Evolutionary conservation across 2,113 vertebrate genomes (phyloP).

Genomic region (Carollia perspicillata): DNA sequence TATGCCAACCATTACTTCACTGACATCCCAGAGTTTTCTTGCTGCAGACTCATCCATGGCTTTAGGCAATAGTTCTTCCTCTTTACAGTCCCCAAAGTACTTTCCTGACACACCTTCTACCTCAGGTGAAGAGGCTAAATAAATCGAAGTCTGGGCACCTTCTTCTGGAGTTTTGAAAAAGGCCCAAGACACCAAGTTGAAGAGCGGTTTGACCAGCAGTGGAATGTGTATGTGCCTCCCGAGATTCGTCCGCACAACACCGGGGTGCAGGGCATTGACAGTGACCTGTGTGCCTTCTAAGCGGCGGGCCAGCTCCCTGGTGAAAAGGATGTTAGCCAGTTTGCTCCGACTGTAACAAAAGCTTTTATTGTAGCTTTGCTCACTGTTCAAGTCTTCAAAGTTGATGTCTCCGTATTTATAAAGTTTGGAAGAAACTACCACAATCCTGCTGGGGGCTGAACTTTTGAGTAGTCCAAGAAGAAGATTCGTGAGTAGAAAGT

Average conservation of each 20-base stretch:
- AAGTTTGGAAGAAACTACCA: conserved; percentile 95
- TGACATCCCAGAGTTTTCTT: conserved; percentile 93
- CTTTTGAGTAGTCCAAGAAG: conserved; percentile 92
- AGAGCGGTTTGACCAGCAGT: conserved; percentile 89
- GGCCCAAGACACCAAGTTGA: conserved; percentile 88
- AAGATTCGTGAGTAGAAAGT: conserved; percentile 95
- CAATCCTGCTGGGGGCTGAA: conserved; percentile 91
- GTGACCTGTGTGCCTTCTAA: conserved; percentile 90
- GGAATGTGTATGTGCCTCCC: conserved; percentile 92
- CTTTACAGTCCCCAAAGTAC: conserved; percentile 93
- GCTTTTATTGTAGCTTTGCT: conserved; percentile 89
- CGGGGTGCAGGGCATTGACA: conserved; percentile 92
- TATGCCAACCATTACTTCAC: conserved; percentile 93
- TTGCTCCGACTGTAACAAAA: conserved; percentile 96
- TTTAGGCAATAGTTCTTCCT: conserved; percentile 90
- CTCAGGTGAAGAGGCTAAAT: conserved; percentile 91
- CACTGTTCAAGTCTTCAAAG: conserved; percentile 95
- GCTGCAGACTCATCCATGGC: conserved; percentile 89
- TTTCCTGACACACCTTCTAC: conserved; percentile 91
- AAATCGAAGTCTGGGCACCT: conserved; percentile 94
- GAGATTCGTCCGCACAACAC: conserved; percentile 92
- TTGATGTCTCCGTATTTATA: conserved; percentile 96
- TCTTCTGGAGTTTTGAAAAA: conserved; percentile 93
- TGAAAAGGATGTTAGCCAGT: conserved; percentile 94
- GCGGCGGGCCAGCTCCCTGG: conserved; percentile 86